These are phyloP conservation scores for Allacma fusca DNA, from an alignment of 2,888 invertebrate genomes.

Conservation along the genomic window DNA sequence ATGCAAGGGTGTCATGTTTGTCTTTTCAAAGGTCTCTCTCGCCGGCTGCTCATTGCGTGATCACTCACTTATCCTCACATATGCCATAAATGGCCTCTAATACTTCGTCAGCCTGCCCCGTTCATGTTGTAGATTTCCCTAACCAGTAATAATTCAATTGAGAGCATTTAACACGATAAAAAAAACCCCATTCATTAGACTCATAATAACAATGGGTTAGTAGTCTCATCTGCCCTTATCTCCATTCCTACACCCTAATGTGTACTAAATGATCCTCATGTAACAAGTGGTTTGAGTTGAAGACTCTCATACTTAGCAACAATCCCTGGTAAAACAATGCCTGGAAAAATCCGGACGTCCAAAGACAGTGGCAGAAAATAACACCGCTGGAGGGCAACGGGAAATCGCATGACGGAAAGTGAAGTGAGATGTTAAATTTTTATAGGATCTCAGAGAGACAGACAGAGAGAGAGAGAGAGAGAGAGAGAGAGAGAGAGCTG, in stretches of 20 bases:
- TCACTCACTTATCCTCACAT: conserved; percentile 20
- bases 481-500: no score
- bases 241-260: not conserved
- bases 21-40: conserved; percentile 15
- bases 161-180: not conserved
- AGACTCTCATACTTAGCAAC: no score
- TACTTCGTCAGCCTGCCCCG: not conserved
- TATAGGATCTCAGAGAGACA: no score
- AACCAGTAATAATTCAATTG: conserved; percentile 11
- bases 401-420: no score
- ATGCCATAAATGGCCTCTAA: conserved; percentile 6
- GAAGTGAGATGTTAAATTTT: no score
- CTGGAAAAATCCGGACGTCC: no score
- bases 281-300: not conserved
- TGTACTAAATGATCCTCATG: not conserved
- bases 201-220: not conserved
- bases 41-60: conserved; percentile 30
- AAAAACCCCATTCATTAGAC: not conserved
- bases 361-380: no score
- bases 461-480: not conserved
- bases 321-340: no score
- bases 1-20: conserved; percentile 16
- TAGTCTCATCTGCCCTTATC: not conserved
- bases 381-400: no score
- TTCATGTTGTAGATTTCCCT: not conserved